Evolutionary conservation across 1,140 invertebrate species (phyloP), one percentile per base, ranked within the genome.

Genomic region (Steinernema feltiae): DNA sequence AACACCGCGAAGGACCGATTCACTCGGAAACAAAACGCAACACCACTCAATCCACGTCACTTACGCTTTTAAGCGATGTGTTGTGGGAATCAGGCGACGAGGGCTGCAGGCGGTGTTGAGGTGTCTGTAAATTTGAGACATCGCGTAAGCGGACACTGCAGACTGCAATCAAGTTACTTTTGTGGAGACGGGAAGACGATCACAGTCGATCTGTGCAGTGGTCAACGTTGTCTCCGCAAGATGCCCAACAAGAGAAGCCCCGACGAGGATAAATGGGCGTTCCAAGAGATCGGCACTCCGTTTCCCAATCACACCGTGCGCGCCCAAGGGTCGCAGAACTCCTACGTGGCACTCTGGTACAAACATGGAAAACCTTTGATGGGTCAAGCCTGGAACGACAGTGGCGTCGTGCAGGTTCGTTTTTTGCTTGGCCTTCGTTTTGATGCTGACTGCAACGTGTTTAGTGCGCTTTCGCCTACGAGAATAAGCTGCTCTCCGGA

Each of bases 311-410:
- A 73, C 63, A 31, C 72, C 72, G 72, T 73, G 1, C 72, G 72
- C 41, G 73, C 73, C 29, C 29, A 48, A 17, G 72, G 31, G 29
- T 21, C 71, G 31, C 31, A 73, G 30, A 73, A 73, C 17, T 63
- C 35, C 1, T 73, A 73, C 46, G 72, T 73, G 21, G 72, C 72
- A 32, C 72, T 73, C 24, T 48, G 35, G 35, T 73, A 73, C 31
- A 73, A 73, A 46, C 72, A 73, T 73, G 72, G 72, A 24, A 48
- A 73, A 46, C 71, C 73, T 1, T 24, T 73, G n/a, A 73, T 73
- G 71, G 72, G 72, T 3, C 31, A 73, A 46, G 70, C 73, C 1
- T 75, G 72, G 12, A 75, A 75, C 27, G 72, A 75, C 21, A 30
- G 29, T 3, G 73, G 73, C 29, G 71, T 77, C 7, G 73, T 46